A percentile compares a stretch with the other conserved stretches of the same genome.
These are phyloP conservation scores for Anastrepha ludens DNA, from an alignment of 1,140 invertebrate species.

Conservation along the genomic window DNA sequence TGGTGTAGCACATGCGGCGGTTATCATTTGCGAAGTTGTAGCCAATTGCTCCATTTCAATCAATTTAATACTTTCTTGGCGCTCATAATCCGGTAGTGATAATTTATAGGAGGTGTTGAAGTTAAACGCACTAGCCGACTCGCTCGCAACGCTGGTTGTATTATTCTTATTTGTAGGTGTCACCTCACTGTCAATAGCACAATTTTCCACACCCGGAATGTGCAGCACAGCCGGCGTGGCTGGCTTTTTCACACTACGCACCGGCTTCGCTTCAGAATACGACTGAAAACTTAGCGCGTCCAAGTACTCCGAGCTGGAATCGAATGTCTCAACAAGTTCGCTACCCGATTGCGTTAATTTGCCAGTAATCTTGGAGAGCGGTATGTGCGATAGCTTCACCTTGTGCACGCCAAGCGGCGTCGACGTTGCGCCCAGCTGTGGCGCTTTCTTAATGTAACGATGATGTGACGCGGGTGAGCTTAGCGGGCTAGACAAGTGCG, in stretches of 20 bases:
- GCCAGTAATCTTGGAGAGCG: conserved; percentile 69
- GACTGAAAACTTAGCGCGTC: conserved; percentile 58
- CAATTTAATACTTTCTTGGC: conserved; percentile 66
- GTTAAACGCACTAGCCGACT: conserved; percentile 54
- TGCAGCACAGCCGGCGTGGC: conserved; percentile 41
- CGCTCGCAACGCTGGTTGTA: conserved; percentile 64
- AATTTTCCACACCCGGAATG: conserved; percentile 34
- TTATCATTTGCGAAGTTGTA: conserved; percentile 60
- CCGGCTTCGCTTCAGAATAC: not conserved
- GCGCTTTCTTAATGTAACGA: conserved; percentile 61
- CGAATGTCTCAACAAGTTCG: conserved; percentile 70
- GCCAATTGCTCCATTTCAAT: conserved; percentile 70
- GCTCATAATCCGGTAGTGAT: conserved; percentile 55
- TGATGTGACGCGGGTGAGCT: conserved; percentile 57
- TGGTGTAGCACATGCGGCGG: conserved; percentile 32
- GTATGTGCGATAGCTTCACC: conserved; percentile 67
- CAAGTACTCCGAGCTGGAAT: conserved; percentile 65
- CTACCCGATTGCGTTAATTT: conserved; percentile 71
- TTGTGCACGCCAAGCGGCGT: conserved; percentile 58
- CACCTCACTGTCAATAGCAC: conserved; percentile 64
- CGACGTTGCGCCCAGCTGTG: conserved; percentile 50
- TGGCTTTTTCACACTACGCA: conserved; percentile 3
- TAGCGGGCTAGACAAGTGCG: conserved; percentile 55
- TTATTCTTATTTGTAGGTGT: conserved; percentile 66
- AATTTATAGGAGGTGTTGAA: conserved; percentile 59